phyloP scores from a whole-genome alignment of 2,888 invertebrate genomes.

The Ormyrus pomaceus region DNA sequence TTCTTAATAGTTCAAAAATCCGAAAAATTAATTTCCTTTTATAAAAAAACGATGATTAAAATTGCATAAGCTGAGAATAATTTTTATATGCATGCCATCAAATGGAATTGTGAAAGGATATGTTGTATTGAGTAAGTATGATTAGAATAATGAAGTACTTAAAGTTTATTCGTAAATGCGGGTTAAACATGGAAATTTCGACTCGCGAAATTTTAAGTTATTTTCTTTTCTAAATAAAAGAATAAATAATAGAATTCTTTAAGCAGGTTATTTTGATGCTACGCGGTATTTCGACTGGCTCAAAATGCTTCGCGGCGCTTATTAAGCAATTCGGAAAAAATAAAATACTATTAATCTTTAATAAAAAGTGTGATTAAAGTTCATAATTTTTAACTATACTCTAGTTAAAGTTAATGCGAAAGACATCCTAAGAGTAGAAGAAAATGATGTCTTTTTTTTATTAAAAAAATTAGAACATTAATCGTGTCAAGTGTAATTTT shows the following conservation, averaged over 20 bases:
- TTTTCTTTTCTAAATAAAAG: constrained; percentile 34
- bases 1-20: constrained; percentile 26
- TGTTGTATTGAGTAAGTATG: constrained; percentile 54
- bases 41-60: constrained; percentile 27
- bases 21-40: constrained; percentile 26
- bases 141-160: constrained; percentile 30
- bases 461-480: constrained; percentile 10
- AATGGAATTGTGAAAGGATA: constrained; percentile 39
- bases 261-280: constrained; percentile 59
- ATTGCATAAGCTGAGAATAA: constrained; percentile 32
- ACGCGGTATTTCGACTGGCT: constrained; percentile 65
- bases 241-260: constrained; percentile 58
- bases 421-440: constrained; percentile 2
- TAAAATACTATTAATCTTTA: constrained; percentile 17
- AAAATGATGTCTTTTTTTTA: constrained; percentile 28
- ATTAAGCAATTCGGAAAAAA: constrained; percentile 7
- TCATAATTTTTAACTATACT: constrained; percentile 29
- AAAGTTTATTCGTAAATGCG: constrained; percentile 22
- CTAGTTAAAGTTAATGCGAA: constrained; percentile 15
- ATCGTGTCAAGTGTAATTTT: constrained; percentile 8
- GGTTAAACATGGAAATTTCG: constrained; percentile 26
- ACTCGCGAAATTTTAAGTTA: constrained; percentile 2
- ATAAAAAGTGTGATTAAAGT: constrained; percentile 3
- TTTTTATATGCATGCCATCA: constrained; percentile 51
- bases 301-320: constrained; percentile 55